Conservation (phyloP, 2,113 vertebrate genomes). For the Pontoporia blainvillei region DNA sequence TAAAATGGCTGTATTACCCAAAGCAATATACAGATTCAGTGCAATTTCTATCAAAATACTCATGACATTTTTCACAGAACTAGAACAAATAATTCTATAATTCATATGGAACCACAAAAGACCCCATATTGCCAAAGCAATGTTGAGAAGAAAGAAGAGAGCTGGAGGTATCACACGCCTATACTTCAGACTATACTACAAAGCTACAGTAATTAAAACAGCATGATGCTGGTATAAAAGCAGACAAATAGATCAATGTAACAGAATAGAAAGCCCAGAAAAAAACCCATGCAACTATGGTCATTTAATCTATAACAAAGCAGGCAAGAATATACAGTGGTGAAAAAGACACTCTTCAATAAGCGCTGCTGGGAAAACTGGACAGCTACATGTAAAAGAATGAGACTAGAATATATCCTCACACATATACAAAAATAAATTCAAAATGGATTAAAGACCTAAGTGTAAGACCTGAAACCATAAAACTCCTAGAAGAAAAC, state of each 20-base stretch:
- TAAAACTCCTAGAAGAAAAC: background rate
- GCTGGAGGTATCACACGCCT: background rate
- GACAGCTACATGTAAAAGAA: background rate
- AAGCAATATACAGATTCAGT: background rate
- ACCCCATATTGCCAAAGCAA: background rate
- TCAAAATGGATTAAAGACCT: background rate
- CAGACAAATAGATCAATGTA: background rate
- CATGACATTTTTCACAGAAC: background rate
- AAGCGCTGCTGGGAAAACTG: background rate
- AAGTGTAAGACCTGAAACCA: background rate
- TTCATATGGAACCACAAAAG: background rate
- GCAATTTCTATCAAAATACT: background rate
- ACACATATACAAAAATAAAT: background rate
- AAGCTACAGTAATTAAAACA: background rate
- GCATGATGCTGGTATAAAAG: background rate
- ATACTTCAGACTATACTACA: background rate
- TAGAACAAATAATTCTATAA: background rate
- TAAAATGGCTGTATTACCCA: background rate
- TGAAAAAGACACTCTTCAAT: background rate
- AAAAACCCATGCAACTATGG: background rate
- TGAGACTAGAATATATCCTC: background rate
- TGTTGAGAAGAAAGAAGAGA: background rate
- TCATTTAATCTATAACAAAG: background rate
- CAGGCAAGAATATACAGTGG: background rate
- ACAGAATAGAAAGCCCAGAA: background rate